A percentile compares a stretch with the other conserved stretches of the same genome.
These are phyloP conservation scores for Agrochola circellaris DNA, from an alignment of 2,888 invertebrate species.

Conservation along the genomic window DNA sequence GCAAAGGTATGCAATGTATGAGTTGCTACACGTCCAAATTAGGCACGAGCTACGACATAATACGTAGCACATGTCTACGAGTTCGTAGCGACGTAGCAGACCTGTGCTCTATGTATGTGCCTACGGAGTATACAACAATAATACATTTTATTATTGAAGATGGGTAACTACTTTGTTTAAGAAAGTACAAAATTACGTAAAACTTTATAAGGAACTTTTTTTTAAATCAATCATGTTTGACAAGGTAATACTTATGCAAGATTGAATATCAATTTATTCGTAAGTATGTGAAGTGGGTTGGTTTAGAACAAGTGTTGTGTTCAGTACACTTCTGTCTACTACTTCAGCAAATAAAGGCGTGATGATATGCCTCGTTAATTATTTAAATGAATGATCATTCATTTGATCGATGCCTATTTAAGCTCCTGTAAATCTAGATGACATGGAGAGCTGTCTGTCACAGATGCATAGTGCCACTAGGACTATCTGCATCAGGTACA, in stretches of 20 bases:
- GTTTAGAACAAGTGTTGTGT: neutral
- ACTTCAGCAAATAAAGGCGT: neutral
- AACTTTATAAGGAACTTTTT: neutral
- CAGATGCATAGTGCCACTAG: neutral
- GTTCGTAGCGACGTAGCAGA: slow-evolving; percentile 20
- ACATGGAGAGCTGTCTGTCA: neutral
- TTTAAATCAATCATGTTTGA: neutral
- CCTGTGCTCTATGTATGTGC: neutral
- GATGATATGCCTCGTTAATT: neutral
- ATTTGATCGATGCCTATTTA: neutral
- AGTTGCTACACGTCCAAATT: neutral
- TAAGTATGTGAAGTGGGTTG: too few species aligned
- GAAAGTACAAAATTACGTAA: neutral
- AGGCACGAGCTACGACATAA: neutral
- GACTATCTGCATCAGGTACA: slow-evolving; percentile 7
- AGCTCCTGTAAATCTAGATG: neutral
- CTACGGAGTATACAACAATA: neutral
- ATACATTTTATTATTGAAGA: too few species aligned
- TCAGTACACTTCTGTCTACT: neutral
- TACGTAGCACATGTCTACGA: slow-evolving; percentile 17
- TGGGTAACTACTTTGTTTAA: neutral
- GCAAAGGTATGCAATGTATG: neutral
- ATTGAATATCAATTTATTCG: neutral
- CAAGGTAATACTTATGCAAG: neutral
- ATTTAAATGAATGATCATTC: neutral